Conservation (phyloP, 2,797 vertebrate species). For the Leuciscus waleckii region DNA sequence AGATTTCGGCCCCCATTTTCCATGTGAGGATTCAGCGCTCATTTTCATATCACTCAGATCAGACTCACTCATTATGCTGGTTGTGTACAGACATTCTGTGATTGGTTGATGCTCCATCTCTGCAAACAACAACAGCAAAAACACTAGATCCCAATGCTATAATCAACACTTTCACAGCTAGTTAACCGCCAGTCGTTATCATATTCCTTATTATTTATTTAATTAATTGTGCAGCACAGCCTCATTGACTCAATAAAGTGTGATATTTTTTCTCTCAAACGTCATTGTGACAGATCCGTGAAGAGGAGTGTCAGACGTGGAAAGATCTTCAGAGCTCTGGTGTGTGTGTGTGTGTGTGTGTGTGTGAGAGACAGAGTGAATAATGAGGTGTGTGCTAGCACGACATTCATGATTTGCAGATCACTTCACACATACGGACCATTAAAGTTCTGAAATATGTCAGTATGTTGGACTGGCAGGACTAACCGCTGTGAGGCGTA, state of each 20-base stretch:
- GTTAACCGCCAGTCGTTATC: neutral
- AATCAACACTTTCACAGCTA: neutral
- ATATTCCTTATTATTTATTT: neutral
- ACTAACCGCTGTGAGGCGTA: neutral
- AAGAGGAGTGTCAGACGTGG: conserved; percentile 65
- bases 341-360: conserved; percentile 13
- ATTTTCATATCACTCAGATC: neutral
- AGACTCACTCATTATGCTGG: neutral
- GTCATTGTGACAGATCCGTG: conserved; percentile 63
- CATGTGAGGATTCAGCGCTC: too few relatives aligned
- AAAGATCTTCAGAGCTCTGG: conserved; percentile 62
- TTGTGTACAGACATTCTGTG: neutral
- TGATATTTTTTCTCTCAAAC: conserved; percentile 72
- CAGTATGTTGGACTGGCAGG: neutral
- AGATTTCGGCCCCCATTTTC: too few relatives aligned
- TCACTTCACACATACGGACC: conserved; percentile 24
- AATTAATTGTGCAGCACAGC: neutral
- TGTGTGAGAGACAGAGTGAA: neutral
- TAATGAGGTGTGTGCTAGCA: conserved; percentile 9
- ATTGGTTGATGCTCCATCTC: neutral
- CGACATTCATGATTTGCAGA: conserved; percentile 35
- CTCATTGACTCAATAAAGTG: conserved; percentile 66
- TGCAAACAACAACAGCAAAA: neutral
- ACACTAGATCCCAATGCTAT: neutral
- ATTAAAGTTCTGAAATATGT: conserved; percentile 30